Base-by-base conservation (phyloP, 1,140 invertebrate species). In the Zaprionus ornatus region DNA sequence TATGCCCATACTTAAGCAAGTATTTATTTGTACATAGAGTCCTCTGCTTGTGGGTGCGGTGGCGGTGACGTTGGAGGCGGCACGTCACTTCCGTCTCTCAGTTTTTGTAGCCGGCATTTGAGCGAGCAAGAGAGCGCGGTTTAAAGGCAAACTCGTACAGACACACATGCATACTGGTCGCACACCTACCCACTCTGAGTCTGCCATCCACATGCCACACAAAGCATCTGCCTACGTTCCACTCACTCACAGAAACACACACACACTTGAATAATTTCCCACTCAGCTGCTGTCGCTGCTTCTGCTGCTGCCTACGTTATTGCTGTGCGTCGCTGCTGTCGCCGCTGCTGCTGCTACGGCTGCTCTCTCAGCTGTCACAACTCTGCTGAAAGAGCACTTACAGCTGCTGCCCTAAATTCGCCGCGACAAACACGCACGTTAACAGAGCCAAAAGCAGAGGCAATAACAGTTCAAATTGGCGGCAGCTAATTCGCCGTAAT, bases 131-230 rank as follows among this genome's bases (percentile, higher is more conserved):
- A 17, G 70, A 75, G 73, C 60, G 25, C 19, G 50, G 42, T 55
- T 64, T 61, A 59, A 59, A 71, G 32, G 32, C 68, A 45, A 54
- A 55, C 45, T 71, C 9, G 60, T 35, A 54, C 45, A 75, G 19
- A 48, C 19, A 35, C 17, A 15, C 61, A 66, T 1, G 5, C 45
- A 12, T 13, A 12, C 9, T n/a, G 45, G 21, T 4, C 4, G 19
- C 35, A 72, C 61, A 56, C 21, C 45, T 76, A 72, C 68, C 55
- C 61, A 64, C 42, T 40, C 42, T 29, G 55, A 79, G 75, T 82
- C 80, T 82, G 78, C 74, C 74, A 70, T 80, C 80, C 80, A 82
- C 80, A 82, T 82, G 69, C 79, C 77, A 82, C 77, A 82, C 79
- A 79, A 45, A 45, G 37, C 63, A 50, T 59, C 42, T 59, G 65